Evolutionary conservation across 2,113 vertebrate species (phyloP).

Genomic region (Microtus montanus): DNA sequence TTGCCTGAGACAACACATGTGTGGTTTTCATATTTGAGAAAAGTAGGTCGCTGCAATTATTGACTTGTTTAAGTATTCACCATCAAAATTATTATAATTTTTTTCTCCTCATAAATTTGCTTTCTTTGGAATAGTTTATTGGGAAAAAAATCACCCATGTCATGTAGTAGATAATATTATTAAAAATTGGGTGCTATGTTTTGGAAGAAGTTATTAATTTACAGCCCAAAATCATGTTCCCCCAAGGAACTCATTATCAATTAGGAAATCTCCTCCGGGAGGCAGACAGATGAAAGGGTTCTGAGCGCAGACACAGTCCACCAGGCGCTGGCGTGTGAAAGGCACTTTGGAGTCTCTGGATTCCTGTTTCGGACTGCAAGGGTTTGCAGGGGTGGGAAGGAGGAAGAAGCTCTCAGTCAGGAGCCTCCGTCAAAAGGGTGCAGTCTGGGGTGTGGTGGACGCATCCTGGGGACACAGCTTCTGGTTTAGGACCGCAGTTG

Average conservation of each 20-base stretch:
- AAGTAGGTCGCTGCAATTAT: not conserved
- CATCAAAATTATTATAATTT: not conserved
- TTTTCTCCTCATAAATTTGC: not conserved
- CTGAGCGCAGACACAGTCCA: not conserved
- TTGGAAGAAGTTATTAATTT: conserved; percentile 53
- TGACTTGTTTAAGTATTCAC: not conserved
- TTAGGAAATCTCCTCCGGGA: not conserved
- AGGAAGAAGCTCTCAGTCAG: not conserved
- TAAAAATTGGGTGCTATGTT: not conserved
- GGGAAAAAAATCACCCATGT: not conserved
- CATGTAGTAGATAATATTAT: not conserved
- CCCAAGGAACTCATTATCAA: conserved; percentile 41
- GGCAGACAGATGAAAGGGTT: not conserved
- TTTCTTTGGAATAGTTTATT: not conserved
- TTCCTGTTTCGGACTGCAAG: not conserved
- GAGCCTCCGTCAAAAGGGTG: not conserved
- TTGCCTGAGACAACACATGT: not conserved
- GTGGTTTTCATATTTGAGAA: not conserved
- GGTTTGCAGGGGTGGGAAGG: not conserved
- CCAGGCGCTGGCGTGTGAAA: not conserved
- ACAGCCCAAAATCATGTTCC: not conserved
- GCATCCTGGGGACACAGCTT: no score
- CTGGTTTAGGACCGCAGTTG: not conserved
- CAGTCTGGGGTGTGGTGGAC: not conserved
- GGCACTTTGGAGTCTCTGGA: not conserved